A percentile compares a stretch with the other conserved stretches of the same genome.
Conservation (phyloP, 2,113 vertebrate species). For the Microtus montanus region DNA sequence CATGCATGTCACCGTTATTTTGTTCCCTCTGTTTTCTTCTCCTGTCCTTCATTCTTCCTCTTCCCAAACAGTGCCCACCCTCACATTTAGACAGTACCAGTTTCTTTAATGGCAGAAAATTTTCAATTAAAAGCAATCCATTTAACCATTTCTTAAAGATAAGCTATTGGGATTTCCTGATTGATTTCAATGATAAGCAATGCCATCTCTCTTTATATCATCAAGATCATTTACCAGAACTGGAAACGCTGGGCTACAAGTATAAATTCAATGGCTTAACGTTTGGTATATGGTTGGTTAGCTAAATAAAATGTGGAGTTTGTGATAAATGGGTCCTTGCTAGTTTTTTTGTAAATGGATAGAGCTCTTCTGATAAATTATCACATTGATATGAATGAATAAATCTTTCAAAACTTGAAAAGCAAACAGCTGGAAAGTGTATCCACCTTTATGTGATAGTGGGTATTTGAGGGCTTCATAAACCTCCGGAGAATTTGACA, state of each 20-base stretch:
- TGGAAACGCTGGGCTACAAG: background rate
- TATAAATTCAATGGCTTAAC: background rate
- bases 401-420: conserved; percentile 3
- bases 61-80: background rate
- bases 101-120: conserved; percentile 13
- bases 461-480: conserved; percentile 50
- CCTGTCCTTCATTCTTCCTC: too few species aligned
- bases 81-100: background rate
- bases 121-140: conserved; percentile 24
- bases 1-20: background rate
- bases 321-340: background rate
- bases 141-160: conserved; percentile 22
- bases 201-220: background rate
- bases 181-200: conserved; percentile 33
- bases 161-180: background rate
- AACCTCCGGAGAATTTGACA: conserved; percentile 49
- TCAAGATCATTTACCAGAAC: conserved; percentile 36
- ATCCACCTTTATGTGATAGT: conserved; percentile 10
- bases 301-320: conserved; percentile 43
- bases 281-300: background rate
- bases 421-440: conserved; percentile 42
- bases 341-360: background rate
- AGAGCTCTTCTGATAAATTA: background rate
- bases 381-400: background rate
- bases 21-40: background rate